Base-by-base conservation (phyloP, 2,888 invertebrate species). In the Masnerella sp. region DNA sequence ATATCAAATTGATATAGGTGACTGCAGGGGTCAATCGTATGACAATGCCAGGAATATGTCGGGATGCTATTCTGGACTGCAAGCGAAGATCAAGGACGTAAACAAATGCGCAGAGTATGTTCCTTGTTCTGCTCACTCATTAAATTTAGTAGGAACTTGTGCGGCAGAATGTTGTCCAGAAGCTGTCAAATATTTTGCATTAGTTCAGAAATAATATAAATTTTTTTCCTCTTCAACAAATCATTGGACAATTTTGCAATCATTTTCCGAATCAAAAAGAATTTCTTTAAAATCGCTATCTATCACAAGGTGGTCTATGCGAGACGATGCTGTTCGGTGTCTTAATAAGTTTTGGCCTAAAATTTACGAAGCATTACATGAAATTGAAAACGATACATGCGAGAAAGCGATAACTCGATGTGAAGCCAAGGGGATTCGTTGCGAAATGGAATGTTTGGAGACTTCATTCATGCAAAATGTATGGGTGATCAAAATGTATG, bases 1-100 rank as follows among this genome's bases (percentile, higher is more conserved):
- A n/a, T n/a, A n/a, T n/a, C n/a, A n/a, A n/a, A n/a, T n/a, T n/a
- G n/a, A n/a, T n/a, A n/a, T n/a, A n/a, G n/a, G n/a, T 17, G 40
- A 78, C 30, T 79, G 76, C 52, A 36, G 77, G 25, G 78, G 80
- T n/a, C 77, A 79, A 73, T 73, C 73, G 14, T 80, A 78, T 59
- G 78, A 81, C 51, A 81, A 79, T 76, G 79, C 79, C n/a, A 49
- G 52, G 7, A 76, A 77, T 47, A 78, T 79, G 76, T 67, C 68
- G 0, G 77, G 76, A 0, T 42, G 11, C 5, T 78, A 77, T 32
- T 54, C 38, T 12, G 76, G 75, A 4, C n/a, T 75, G 22, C 77
- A 80, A 70, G 74, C 74, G 5, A 67, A 68, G 68, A 78, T 82
- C 11, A 78, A 78, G 59, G 54, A 72, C 61, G 32, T 49, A 5